Conservation (phyloP, 2,113 vertebrate species). For the Thomomys bottae region DNA sequence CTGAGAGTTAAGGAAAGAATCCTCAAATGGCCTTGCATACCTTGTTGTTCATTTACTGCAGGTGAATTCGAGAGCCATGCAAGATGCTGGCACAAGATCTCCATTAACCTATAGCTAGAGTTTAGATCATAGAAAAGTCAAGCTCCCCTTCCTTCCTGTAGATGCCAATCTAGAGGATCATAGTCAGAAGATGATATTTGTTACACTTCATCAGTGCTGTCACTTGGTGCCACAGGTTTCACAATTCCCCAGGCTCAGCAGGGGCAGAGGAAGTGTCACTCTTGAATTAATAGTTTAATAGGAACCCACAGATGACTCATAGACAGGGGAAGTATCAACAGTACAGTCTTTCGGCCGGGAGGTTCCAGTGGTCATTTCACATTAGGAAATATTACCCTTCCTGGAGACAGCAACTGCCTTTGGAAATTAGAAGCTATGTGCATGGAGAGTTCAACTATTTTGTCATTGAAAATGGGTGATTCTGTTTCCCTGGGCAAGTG, state of each 20-base stretch:
- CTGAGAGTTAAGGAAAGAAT: neutral
- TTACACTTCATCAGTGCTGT: neutral
- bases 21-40: neutral
- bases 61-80: neutral
- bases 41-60: neutral
- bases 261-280: neutral
- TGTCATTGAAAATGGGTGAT: neutral
- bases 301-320: neutral
- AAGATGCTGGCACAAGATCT: neutral
- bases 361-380: neutral
- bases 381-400: neutral
- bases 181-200: neutral
- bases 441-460: neutral
- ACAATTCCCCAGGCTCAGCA: neutral
- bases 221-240: neutral
- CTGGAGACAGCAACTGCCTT: neutral
- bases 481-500: neutral
- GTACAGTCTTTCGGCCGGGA: neutral
- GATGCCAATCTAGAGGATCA: neutral
- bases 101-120: neutral
- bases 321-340: neutral
- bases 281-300: neutral
- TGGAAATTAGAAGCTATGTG: neutral
- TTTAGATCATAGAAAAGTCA: neutral
- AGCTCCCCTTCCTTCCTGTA: neutral